phyloP scores from a whole-genome alignment of 2,113 vertebrate genomes.

The Syngnathus scovelli region DNA sequence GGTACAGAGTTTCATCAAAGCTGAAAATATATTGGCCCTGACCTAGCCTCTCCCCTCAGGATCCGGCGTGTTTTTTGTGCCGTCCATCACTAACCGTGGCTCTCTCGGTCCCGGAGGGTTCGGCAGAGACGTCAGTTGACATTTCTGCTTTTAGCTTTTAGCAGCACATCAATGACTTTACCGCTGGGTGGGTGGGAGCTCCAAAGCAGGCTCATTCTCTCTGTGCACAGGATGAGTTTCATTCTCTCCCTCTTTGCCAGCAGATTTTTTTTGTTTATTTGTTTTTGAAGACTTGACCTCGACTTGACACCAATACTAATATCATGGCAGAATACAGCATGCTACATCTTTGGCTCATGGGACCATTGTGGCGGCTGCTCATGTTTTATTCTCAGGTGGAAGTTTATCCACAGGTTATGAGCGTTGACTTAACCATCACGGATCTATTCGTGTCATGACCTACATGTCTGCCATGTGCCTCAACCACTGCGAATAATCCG shows the following conservation, averaged over 20 bases:
- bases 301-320: constrained; percentile 3
- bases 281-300: constrained; percentile 22
- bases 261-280: not conserved
- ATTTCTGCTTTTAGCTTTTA: constrained; percentile 65
- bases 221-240: constrained; percentile 19
- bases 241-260: constrained; percentile 36
- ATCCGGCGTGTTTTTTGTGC: constrained; percentile 38
- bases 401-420: constrained; percentile 16
- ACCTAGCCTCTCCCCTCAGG: constrained; percentile 43
- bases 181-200: constrained; percentile 39
- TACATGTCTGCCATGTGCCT: constrained; percentile 27
- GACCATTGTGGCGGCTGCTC: constrained; percentile 7
- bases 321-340: constrained; percentile 9
- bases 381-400: not conserved
- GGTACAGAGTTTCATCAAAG: constrained; percentile 47
- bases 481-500: not conserved
- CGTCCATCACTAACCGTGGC: constrained; percentile 35
- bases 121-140: constrained; percentile 44
- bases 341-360: not conserved
- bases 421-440: constrained; percentile 9
- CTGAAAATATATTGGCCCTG: constrained; percentile 49
- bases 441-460: constrained; percentile 13
- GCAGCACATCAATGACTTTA: constrained; percentile 47
- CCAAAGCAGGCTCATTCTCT: constrained; percentile 26
- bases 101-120: constrained; percentile 39